phyloP scores from a whole-genome alignment of 1,140 invertebrate genomes.

The Laupala kohalensis region DNA sequence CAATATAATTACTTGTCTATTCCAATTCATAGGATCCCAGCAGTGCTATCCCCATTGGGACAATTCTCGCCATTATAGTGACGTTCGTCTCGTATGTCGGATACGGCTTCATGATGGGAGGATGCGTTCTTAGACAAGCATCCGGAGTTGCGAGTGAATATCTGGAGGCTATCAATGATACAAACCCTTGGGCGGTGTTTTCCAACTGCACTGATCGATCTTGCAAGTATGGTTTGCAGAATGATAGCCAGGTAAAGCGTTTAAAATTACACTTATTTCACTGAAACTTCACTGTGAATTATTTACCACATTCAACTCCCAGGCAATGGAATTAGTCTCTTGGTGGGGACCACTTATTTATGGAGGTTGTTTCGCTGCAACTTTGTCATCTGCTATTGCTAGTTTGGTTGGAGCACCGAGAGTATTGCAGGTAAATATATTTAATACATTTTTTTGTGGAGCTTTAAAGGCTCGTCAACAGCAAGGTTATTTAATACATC shows the following conservation, averaged over 20 bases:
- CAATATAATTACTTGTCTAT: neutral
- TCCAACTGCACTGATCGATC: constrained; percentile 18
- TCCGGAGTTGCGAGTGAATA: constrained; percentile 26
- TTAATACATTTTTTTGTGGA: too few species aligned
- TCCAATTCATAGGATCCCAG: constrained; percentile 25
- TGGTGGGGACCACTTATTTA: constrained; percentile 40
- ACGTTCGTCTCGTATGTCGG: constrained; percentile 38
- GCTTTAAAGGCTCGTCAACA: too few species aligned
- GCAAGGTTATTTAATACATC: too few species aligned
- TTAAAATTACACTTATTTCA: neutral
- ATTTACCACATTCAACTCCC: neutral
- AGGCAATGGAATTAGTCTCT: constrained; percentile 45
- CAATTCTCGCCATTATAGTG: constrained; percentile 39
- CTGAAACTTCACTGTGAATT: neutral
- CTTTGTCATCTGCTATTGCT: constrained; percentile 49
- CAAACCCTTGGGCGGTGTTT: constrained; percentile 5
- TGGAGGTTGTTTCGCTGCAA: constrained; percentile 52
- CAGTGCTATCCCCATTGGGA: constrained; percentile 42
- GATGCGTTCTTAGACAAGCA: constrained; percentile 28
- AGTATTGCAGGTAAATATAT: constrained; percentile 22
- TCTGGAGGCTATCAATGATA: constrained; percentile 11
- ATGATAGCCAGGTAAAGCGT: constrained; percentile 29
- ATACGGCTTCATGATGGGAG: constrained; percentile 35
- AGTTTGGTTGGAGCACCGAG: constrained; percentile 48
- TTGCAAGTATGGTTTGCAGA: constrained; percentile 31